Evolutionary conservation across 2,113 vertebrate species (phyloP), one percentile per base, ranked within the genome.

Genomic region (Pionites leucogaster): DNA sequence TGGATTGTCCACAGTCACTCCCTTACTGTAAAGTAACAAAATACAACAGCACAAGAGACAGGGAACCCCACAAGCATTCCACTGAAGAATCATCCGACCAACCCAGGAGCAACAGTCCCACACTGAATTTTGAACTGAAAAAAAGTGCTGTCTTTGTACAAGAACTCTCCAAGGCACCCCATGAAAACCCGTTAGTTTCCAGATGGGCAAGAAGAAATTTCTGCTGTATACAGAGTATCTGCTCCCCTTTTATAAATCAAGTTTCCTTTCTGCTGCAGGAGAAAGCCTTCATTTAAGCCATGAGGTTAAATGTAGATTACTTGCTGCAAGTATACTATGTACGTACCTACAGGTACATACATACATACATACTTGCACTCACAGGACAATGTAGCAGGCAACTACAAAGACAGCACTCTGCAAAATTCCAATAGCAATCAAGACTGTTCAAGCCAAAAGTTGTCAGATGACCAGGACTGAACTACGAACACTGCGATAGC

Each of bases 61-160:
- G 14, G 42, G 28, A 90, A 16, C 9, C 8, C 65, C 52, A 59
- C 0, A 0, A 86, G 42, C 6, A 3, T 35, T 42, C 52, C 41
- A 25, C 20, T 47, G 24, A 85, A 79, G 42, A 53, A 77, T 35
- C 75, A 62, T 37, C 42, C 41, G 70, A 47, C 15, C 41, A 60
- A 49, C 7, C 8, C 31, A 64, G 57, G 63, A 70, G 13, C 16
- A 44, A 70, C 17, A 81, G 39, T 59, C n/a, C 31, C 64, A 75
- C 53, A 85, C 62, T 33, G 15, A 77, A 86, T 77, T 77, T 4
- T 53, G 22, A 82, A 63, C n/a, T 18, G 42, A 67, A 87, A 78
- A 80, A 81, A 93, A 63, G 15, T 3, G 13, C 19, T 55, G 31
- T 31, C n/a, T 50, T 71, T 55, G n/a, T 55, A 64, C 28, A 75